Evolutionary conservation across 2,113 vertebrate species (phyloP), one percentile per base, ranked within the genome.

Genomic region (Oryzias curvinotus): DNA sequence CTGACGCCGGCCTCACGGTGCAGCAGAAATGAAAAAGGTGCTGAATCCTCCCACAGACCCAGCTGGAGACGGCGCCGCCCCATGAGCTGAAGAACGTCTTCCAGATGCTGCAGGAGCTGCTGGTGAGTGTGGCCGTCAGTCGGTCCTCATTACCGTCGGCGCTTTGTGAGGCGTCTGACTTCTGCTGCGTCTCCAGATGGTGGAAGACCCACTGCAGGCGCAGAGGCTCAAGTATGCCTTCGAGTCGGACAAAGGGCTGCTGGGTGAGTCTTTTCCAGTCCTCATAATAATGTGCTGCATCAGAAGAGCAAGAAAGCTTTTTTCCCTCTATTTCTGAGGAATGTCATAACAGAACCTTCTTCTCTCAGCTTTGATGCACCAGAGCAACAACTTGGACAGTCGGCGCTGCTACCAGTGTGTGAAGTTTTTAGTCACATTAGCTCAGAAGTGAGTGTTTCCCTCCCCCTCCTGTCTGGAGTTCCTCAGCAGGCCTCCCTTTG

Each of bases 361-460:
- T 0, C 43, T 70, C 72, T 7, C 88, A 99, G 97, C 97, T 41
- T 86, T 99, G 85, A 99, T 99, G 97, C 97, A 99, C 68, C 97
- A 98, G 86, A 98, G 96, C 80, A 98, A 98, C 82, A 97, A 98
- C 0, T 91, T 97, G 84, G 97, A 99, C 93, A 99, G 97, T 91
- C 94, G 96, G 43, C 97, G 97, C 55, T 99, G 97, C 88, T 99
- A 99, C 81, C 97, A 99, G 88, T 99, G 97, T 86, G 96, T 99
- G 62, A 99, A 99, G 85, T 99, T 99, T 87, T 92, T 99, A 46
- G 96, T 98, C 43, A 97, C 95, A 25, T 89, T 99, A 78, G 97
- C 97, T 80, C 97, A 99, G 71, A 99, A 98, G 97, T 99, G 87
- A 96, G 97, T 95, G 52, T 6, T 28, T 28, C 10, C 30, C 12